phyloP scores from a whole-genome alignment of 2,113 vertebrate species.

The Semnornis frantzii region DNA sequence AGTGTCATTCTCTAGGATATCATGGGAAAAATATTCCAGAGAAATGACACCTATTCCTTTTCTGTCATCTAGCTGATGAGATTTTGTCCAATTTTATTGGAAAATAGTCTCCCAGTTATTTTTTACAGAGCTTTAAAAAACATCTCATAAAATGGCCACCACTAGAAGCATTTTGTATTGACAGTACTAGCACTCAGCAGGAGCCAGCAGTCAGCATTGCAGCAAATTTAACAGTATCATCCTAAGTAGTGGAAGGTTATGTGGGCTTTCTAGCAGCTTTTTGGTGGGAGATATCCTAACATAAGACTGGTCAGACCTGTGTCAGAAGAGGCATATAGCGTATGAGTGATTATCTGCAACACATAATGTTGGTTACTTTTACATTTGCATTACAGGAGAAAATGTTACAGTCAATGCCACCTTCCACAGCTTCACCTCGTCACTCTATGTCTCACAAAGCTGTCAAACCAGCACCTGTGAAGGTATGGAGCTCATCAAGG shows the following conservation, averaged over 20 bases:
- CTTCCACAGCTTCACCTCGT: constrained; percentile 76
- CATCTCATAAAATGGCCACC: not conserved
- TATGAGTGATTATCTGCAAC: not conserved
- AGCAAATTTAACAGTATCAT: not conserved
- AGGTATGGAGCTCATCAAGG: constrained; percentile 87
- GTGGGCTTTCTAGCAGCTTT: not conserved
- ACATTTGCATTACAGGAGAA: constrained; percentile 35
- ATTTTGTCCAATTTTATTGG: not conserved
- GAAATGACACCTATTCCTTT: not conserved
- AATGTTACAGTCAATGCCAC: constrained; percentile 64
- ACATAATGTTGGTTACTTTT: not conserved
- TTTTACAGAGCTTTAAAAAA: not conserved
- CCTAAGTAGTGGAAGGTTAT: not conserved
- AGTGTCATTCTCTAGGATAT: not conserved
- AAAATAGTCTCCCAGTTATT: not conserved
- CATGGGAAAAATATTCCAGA: not conserved
- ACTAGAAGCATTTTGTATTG: not conserved
- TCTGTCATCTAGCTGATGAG: not conserved
- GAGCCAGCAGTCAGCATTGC: not conserved
- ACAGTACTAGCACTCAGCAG: not conserved
- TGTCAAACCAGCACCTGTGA: constrained; percentile 93
- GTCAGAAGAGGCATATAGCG: not conserved
- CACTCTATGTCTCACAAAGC: constrained; percentile 80
- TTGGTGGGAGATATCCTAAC: not conserved
- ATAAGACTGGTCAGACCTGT: not conserved